Conservation (phyloP, 2,888 invertebrate genomes). For the Geotrupes spiniger region DNA sequence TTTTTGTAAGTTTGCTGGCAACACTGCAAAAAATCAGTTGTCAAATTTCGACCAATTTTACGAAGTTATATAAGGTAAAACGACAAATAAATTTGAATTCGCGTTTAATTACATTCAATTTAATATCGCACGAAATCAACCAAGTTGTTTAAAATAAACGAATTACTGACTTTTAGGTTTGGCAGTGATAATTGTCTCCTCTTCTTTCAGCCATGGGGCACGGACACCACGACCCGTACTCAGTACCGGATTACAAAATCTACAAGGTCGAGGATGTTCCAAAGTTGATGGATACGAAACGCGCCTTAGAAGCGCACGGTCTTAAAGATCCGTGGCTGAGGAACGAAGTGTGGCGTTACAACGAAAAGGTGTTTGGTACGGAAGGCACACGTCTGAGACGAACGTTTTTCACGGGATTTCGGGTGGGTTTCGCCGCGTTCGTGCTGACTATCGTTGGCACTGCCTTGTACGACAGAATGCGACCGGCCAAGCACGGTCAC, state of each 20-base stretch:
- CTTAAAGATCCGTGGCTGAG: conserved; percentile 85
- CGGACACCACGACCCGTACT: conserved; percentile 57
- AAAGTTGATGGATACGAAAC: conserved; percentile 61
- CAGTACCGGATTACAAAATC: conserved; percentile 67
- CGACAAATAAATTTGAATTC: too few relatives aligned
- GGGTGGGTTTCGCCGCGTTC: conserved; percentile 61
- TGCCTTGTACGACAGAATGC: conserved; percentile 38
- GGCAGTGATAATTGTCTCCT: neutral
- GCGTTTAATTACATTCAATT: neutral
- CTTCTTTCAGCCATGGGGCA: conserved; percentile 46
- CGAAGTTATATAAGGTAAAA: too few relatives aligned
- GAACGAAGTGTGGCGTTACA: conserved; percentile 82
- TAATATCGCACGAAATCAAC: neutral
- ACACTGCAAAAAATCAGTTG: neutral
- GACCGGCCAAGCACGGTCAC: conserved; percentile 49
- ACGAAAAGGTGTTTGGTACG: conserved; percentile 60
- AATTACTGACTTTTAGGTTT: conserved; percentile 17
- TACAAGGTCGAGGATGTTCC: conserved; percentile 73
- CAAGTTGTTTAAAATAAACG: too few relatives aligned
- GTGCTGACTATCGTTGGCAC: conserved; percentile 54
- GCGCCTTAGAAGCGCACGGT: conserved; percentile 66
- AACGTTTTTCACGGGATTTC: conserved; percentile 64
- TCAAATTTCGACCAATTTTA: too few relatives aligned
- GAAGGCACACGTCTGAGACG: conserved; percentile 46
- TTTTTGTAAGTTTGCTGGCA: neutral